These are phyloP conservation scores for Paragorgia papillata DNA, from an alignment of 92 coral and sea anemone genomes.

Conservation along the genomic window DNA sequence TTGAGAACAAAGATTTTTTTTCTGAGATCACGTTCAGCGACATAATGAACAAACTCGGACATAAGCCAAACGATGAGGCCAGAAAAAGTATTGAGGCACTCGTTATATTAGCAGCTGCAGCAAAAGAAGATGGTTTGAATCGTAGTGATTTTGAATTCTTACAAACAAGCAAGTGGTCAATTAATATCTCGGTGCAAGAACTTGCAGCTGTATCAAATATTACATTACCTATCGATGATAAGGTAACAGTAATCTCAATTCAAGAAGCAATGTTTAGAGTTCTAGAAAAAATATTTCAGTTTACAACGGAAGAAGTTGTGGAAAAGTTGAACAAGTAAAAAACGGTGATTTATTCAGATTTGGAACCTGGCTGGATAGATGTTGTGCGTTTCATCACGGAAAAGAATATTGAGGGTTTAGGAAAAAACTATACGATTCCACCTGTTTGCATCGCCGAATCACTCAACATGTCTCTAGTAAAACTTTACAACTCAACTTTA, in stretches of 20 bases:
- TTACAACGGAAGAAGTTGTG: slow-evolving; percentile 31
- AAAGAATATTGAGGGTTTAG: slow-evolving; percentile 17
- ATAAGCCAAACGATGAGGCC: not conserved
- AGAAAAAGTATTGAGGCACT: not conserved
- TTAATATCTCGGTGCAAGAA: slow-evolving; percentile 13
- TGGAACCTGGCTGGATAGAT: slow-evolving; percentile 36
- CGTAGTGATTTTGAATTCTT: slow-evolving; percentile 6
- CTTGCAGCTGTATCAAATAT: slow-evolving; percentile 20
- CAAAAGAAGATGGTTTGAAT: slow-evolving; percentile 9
- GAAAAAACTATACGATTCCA: slow-evolving; percentile 13
- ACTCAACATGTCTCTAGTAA: slow-evolving; percentile 13
- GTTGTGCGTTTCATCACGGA: slow-evolving; percentile 27
- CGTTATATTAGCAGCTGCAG: not conserved
- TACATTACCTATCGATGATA: slow-evolving; percentile 7
- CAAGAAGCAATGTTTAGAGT: slow-evolving; percentile 41
- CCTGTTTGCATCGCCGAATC: slow-evolving; percentile 37
- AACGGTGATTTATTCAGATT: slow-evolving; percentile 4
- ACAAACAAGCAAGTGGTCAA: slow-evolving; percentile 38
- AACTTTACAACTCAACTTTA: slow-evolving; percentile 33
- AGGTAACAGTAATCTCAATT: not conserved
- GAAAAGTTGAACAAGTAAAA: slow-evolving; percentile 6
- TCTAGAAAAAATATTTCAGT: slow-evolving; percentile 31
- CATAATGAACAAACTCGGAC: not conserved
- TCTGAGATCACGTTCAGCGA: slow-evolving; percentile 24
- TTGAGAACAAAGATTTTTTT: not conserved